Evolutionary conservation across 2,888 invertebrate species (phyloP).

Genomic region (Agonopterix heracliana): DNA sequence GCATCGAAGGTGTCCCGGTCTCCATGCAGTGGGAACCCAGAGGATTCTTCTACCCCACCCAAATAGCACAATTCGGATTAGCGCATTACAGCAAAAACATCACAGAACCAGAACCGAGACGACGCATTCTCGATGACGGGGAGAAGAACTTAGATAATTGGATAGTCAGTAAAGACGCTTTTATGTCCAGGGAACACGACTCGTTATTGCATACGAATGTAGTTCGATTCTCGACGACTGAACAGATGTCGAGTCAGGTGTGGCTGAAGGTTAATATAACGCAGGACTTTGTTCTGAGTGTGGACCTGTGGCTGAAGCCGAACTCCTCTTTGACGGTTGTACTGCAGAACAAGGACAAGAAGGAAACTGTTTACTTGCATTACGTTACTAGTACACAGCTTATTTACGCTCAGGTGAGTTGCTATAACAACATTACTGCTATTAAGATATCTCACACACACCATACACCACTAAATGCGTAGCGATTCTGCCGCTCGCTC

Average conservation of each 20-base stretch:
- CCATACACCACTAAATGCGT: too few species aligned
- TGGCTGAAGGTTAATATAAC: constrained; percentile 73
- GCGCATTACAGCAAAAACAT: constrained; percentile 98
- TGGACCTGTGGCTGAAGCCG: constrained; percentile 82
- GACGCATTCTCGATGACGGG: constrained; percentile 83
- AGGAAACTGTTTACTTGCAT: constrained; percentile 87
- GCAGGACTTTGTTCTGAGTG: constrained; percentile 84
- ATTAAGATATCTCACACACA: too few species aligned
- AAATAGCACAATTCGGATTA: constrained; percentile 98
- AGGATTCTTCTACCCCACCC: constrained; percentile 98
- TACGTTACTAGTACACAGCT: constrained; percentile 86
- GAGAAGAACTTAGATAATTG: constrained; percentile 81
- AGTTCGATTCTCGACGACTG: constrained; percentile 84
- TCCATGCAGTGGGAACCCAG: constrained; percentile 98
- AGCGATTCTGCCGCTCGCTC: too few species aligned
- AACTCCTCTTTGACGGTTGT: constrained; percentile 90
- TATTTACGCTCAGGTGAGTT: constrained; percentile 82
- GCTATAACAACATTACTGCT: background rate
- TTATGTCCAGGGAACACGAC: constrained; percentile 79
- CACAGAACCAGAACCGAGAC: constrained; percentile 87
- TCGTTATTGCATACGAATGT: constrained; percentile 76
- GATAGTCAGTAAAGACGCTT: constrained; percentile 83
- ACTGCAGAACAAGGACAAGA: constrained; percentile 84
- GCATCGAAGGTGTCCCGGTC: constrained; percentile 93
- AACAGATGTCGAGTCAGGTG: constrained; percentile 81